Percentiles rank a stretch among this genome's conserved stretches.
Evolutionary conservation across 2,797 vertebrate genomes (phyloP).

Genomic region (Gouania willdenowi): DNA sequence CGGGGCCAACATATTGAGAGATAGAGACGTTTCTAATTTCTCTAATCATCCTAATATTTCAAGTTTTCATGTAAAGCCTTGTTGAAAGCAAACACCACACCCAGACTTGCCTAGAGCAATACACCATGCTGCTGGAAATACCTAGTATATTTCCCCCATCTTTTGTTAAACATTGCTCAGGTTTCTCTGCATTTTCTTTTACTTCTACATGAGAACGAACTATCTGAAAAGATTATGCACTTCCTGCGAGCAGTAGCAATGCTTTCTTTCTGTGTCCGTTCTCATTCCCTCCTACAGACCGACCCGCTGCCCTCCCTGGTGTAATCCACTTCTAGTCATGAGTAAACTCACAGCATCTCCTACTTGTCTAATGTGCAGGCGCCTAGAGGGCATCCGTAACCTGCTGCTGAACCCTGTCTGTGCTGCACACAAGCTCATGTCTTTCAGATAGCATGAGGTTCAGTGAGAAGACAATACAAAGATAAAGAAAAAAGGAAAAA

Average conservation of each 20-base stretch:
- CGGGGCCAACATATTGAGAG: too few relatives aligned
- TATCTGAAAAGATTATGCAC: constrained; percentile 8
- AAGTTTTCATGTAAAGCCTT: too few relatives aligned
- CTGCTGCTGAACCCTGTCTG: constrained; percentile 62
- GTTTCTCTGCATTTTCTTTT: background rate
- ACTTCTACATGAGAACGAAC: background rate
- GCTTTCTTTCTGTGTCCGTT: constrained; percentile 32
- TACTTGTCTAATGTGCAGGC: constrained; percentile 42
- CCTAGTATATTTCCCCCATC: too few relatives aligned
- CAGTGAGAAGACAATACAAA: constrained; percentile 11
- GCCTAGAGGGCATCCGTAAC: constrained; percentile 60
- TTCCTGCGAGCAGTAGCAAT: constrained; percentile 10
- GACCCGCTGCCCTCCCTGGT: constrained; percentile 22
- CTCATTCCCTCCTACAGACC: constrained; percentile 23
- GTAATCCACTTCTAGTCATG: constrained; percentile 60
- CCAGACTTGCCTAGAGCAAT: too few relatives aligned
- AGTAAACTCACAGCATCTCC: constrained; percentile 40
- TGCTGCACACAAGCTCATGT: constrained; percentile 26
- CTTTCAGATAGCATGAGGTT: constrained; percentile 41
- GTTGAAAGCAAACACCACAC: too few relatives aligned
- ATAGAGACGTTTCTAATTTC: too few relatives aligned
- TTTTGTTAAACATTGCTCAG: too few relatives aligned
- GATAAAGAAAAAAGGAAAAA: background rate
- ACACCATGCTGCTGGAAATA: too few relatives aligned
- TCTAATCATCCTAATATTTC: too few relatives aligned